phyloP scores from a whole-genome alignment of 2,888 invertebrate genomes.

The Tromatobia lineatoria region DNA sequence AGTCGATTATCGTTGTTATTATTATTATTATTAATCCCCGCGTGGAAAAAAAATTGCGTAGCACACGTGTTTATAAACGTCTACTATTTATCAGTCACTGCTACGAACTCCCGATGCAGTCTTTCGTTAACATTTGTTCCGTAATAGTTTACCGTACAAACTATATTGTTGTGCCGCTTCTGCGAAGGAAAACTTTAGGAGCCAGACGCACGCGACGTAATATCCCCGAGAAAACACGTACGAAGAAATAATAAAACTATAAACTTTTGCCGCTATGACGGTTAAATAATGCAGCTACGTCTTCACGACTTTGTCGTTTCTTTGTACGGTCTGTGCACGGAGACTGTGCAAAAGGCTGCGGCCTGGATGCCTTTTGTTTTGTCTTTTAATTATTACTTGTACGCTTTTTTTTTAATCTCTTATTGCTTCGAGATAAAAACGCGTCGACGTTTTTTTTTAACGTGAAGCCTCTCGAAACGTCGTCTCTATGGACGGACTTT shows the following conservation, averaged over 20 bases:
- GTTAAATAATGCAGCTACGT: conserved; percentile 8
- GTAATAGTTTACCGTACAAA: background rate
- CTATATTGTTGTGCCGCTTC: background rate
- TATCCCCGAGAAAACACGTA: conserved; percentile 21
- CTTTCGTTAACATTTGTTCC: conserved; percentile 59
- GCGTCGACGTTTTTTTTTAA: background rate
- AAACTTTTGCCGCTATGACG: background rate
- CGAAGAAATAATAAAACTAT: background rate
- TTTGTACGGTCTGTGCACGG: background rate
- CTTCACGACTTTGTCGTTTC: conserved; percentile 1
- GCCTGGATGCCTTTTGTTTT: background rate
- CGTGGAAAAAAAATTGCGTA: conserved; percentile 8
- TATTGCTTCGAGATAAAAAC: conserved; percentile 6
- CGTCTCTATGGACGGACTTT: background rate
- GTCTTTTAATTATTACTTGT: background rate
- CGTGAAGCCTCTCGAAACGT: background rate
- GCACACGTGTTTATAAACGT: conserved; percentile 37
- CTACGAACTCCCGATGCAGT: conserved; percentile 32
- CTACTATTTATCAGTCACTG: conserved; percentile 7
- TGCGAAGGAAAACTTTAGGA: background rate
- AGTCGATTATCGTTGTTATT: conserved; percentile 3
- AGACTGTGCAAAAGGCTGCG: background rate
- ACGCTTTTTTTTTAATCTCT: background rate
- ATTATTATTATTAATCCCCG: conserved; percentile 11
- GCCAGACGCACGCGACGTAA: conserved; percentile 9